Evolutionary conservation across 2,113 vertebrate genomes (phyloP), one percentile per base, ranked within the genome.

Genomic region (Aphyosemion australe): DNA sequence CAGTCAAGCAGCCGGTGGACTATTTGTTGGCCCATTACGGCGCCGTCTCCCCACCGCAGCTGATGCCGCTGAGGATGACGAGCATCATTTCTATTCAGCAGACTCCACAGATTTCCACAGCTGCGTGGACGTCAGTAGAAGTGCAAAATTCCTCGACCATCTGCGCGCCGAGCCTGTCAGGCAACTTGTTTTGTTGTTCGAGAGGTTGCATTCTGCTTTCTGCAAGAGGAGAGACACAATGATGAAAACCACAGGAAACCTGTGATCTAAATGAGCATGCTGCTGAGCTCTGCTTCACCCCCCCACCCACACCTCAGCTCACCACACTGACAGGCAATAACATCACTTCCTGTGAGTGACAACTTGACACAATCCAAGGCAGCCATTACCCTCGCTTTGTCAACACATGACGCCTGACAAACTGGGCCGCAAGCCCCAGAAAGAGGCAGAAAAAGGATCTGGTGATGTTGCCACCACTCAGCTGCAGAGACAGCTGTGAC

Each of bases 191-290:
- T 14, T 58, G 20, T 45, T 58, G 4, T 58, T 61, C 70, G 42
- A 45, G 43, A 75, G 59, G 72, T 63, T 6, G 49, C 64, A 32
- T 60, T 42, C 50, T 61, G 68, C 69, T 64, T 48, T 63, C 64
- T 85, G 80, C 79, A 79, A 46, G 47, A 63, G 43, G 60, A 41
- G 60, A 60, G 59, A 68, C 61, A 50, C 64, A 13, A 2, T 19
- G 49, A 79, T 21, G 39, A 62, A 76, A 87, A 82, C 83, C 86
- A 88, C 88, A 90, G 86, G 87, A 86, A 87, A 74, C 74, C 69
- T 51, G 31, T 31, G 53, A 73, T 46, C 49, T 70, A 37, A 57
- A 47, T 56, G 52, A 72, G 54, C 60, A 37, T 66, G 49, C 26
- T 13, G 62, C 39, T 59, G 34, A 8, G 69, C 62, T 60, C 16